phyloP scores from a whole-genome alignment of 2,113 vertebrate genomes.

The Synchiropus splendidus region DNA sequence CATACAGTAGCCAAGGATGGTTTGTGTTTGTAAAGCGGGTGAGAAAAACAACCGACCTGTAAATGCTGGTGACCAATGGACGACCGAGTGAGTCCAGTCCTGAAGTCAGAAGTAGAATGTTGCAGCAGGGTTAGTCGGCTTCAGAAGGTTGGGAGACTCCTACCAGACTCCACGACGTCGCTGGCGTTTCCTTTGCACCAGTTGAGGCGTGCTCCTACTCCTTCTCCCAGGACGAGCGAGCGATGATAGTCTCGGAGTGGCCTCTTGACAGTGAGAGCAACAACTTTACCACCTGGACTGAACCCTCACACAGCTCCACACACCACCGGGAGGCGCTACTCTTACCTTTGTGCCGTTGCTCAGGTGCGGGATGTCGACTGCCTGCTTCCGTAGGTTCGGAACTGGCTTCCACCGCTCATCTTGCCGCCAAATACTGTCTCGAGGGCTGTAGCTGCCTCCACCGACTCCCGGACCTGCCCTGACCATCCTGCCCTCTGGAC shows the following conservation, averaged over 20 bases:
- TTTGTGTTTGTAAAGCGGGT: no score
- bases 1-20: no score
- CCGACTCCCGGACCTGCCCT: slow-evolving; percentile 24
- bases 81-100: no score
- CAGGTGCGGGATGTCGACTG: slow-evolving; percentile 83
- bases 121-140: slow-evolving; percentile 38
- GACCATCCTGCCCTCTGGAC: no score
- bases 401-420: slow-evolving; percentile 97
- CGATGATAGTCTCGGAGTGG: slow-evolving; percentile 82
- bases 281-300: background rate
- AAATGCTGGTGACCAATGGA: no score
- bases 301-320: no score
- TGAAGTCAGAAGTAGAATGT: background rate
- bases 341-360: slow-evolving; percentile 92
- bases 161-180: slow-evolving; percentile 16
- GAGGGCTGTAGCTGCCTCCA: slow-evolving; percentile 52
- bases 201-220: slow-evolving; percentile 77
- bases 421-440: slow-evolving; percentile 65
- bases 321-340: no score
- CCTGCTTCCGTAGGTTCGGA: slow-evolving; percentile 85
- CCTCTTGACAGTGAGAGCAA: slow-evolving; percentile 62
- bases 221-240: slow-evolving; percentile 79
- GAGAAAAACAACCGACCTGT: no score
- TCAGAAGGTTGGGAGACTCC: slow-evolving; percentile 44
- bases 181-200: slow-evolving; percentile 97